Percentiles rank a stretch among this genome's conserved stretches.
Evolutionary conservation across 2,888 invertebrate species (phyloP).

Genomic region (Hypercompe scribonia): DNA sequence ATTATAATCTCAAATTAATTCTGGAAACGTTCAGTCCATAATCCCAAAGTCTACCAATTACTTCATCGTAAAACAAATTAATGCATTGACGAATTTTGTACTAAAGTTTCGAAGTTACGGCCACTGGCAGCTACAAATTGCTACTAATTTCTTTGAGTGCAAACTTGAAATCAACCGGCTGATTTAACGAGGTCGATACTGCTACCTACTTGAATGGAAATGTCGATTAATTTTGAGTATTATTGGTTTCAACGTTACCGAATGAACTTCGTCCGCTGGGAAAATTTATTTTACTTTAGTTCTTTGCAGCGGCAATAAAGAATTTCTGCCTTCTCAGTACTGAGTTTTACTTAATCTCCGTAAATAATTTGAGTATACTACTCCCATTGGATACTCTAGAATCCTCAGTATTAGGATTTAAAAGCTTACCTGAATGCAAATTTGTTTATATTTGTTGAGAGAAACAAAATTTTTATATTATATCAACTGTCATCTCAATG

Average conservation of each 20-base stretch:
- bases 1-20: constrained; percentile 47
- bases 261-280: constrained; percentile 4
- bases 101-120: constrained; percentile 61
- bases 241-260: constrained; percentile 9
- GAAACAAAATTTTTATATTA: background rate
- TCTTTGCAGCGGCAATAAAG: background rate
- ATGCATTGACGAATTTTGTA: constrained; percentile 59
- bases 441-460: background rate
- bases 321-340: background rate
- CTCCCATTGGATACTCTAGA: background rate
- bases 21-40: constrained; percentile 42
- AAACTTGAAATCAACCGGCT: constrained; percentile 58
- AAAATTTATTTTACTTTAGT: constrained; percentile 17
- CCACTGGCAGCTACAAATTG: constrained; percentile 63
- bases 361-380: background rate
- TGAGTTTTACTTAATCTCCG: background rate
- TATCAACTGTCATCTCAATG: background rate
- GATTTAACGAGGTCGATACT: constrained; percentile 62
- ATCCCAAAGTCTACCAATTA: constrained; percentile 50
- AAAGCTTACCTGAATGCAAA: background rate
- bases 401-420: background rate
- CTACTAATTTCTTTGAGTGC: constrained; percentile 65
- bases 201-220: constrained; percentile 36
- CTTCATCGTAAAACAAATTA: constrained; percentile 60
- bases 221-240: constrained; percentile 41